These are phyloP conservation scores for Yoshiicerus persimilis DNA, from an alignment of 1,140 invertebrate genomes.

Conservation along the genomic window DNA sequence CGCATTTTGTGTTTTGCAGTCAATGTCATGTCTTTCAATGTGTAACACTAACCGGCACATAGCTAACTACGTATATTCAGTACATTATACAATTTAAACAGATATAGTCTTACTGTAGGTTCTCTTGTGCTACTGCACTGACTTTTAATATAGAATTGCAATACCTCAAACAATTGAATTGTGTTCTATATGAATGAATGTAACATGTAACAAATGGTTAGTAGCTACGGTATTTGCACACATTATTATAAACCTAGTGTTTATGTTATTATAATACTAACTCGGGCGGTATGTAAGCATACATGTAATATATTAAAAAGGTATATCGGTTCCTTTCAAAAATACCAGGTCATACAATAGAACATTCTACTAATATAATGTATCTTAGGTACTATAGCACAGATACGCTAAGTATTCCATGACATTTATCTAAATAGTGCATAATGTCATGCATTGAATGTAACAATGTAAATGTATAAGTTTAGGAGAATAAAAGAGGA, in stretches of 20 bases:
- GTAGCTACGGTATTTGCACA: too few relatives aligned
- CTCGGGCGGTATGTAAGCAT: neutral
- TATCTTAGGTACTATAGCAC: neutral
- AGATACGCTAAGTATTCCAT: neutral
- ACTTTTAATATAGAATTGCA: neutral
- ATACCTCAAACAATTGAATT: neutral
- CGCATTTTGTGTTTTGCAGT: neutral
- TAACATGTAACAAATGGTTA: neutral
- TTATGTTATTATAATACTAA: neutral
- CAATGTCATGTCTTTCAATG: neutral
- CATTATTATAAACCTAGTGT: too few relatives aligned
- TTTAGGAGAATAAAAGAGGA: too few relatives aligned
- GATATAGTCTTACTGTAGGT: neutral
- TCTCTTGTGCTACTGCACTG: neutral
- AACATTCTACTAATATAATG: too few relatives aligned
- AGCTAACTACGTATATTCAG: neutral
- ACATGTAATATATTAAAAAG: too few relatives aligned
- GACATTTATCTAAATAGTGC: neutral
- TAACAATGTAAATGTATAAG: too few relatives aligned
- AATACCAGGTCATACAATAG: too few relatives aligned
- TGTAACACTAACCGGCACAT: neutral
- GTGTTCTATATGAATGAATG: neutral
- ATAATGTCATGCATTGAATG: too few relatives aligned
- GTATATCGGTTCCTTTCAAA: too few relatives aligned
- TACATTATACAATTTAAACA: too few relatives aligned